Base-by-base conservation (phyloP, 2,113 vertebrate species). In the Copsychus sechellarum region DNA sequence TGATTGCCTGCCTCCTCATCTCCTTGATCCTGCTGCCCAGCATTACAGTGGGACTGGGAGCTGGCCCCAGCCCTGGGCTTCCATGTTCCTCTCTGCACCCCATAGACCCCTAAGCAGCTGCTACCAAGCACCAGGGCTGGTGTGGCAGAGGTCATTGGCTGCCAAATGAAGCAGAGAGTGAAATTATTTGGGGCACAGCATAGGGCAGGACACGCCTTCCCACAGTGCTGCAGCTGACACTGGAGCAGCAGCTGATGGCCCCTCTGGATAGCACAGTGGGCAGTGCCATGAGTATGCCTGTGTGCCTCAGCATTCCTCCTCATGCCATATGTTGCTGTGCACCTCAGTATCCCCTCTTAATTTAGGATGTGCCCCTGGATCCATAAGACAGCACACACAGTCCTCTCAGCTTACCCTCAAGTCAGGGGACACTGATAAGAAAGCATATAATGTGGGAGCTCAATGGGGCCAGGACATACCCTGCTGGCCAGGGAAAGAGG, bases 201-300 rank as follows among this genome's bases (percentile, higher is more conserved):
- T 74, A 79, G 17, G 42, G 12, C 28, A 33, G 22, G 25, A 69
- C 14, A 38, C 36, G 43, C 51, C 29, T 20, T 72, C 36, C 61
- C 24, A 26, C 42, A 91, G 6, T 34, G 21, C 19, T 2, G 0
- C 0, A 0, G 48, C 45, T 74, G n/a, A 22, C 7, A 2, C 3
- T 5, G 2, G 29, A 81, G 34, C 38, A 70, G 42, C 42, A 2
- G 8, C 31, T 36, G 47, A 33, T 2, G 1, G 43, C 33, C n/a
- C 47, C 31, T 70, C 50, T 22, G 9, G 19, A 48, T 15, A 76
- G 36, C 40, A 54, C 24, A 48, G 33, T 2, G 9, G 5, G 9
- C 18, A 28, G 38, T 64, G 38, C 34, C 47, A 26, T 2, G 5
- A 2, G 0, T 16, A 34, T 34, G 43, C 38, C 51, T 29, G 34